phyloP scores from a whole-genome alignment of 2,888 invertebrate genomes.

The Zhengitettix transpicula region DNA sequence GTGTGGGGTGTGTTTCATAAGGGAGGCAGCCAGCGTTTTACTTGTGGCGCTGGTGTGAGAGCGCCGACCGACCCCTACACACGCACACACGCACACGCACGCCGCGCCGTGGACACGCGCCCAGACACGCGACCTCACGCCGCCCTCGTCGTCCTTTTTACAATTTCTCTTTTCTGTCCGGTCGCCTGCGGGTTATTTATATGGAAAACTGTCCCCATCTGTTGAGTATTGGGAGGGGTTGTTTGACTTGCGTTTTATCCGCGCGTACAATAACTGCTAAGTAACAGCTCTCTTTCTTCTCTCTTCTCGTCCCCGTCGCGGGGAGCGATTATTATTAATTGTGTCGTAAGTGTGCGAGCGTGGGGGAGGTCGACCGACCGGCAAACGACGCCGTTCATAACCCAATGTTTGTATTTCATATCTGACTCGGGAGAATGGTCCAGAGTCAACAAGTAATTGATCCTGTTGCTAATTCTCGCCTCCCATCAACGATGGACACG shows the following conservation, averaged over 20 bases:
- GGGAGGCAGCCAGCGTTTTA: no score
- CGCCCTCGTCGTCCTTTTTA: neutral
- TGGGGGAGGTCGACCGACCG: no score
- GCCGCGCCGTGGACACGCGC: neutral
- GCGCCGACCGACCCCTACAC: no score
- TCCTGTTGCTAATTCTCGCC: no score
- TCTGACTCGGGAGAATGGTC: no score
- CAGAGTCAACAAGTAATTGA: no score
- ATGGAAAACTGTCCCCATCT: neutral
- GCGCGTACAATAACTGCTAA: neutral
- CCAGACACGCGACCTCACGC: neutral
- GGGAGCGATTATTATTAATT: neutral
- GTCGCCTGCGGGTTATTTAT: neutral
- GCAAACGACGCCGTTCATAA: no score
- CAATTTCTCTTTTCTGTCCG: neutral
- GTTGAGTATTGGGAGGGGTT: neutral
- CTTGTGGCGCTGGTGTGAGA: no score
- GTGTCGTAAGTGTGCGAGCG: neutral
- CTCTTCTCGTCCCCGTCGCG: neutral
- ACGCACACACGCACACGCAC: neutral
- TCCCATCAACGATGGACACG: no score
- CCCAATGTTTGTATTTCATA: no score
- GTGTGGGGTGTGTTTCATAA: no score
- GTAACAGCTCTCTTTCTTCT: neutral
- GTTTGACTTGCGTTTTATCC: neutral